Evolutionary conservation across 2,888 invertebrate genomes (phyloP).

Genomic region (Limenitis arthemis): DNA sequence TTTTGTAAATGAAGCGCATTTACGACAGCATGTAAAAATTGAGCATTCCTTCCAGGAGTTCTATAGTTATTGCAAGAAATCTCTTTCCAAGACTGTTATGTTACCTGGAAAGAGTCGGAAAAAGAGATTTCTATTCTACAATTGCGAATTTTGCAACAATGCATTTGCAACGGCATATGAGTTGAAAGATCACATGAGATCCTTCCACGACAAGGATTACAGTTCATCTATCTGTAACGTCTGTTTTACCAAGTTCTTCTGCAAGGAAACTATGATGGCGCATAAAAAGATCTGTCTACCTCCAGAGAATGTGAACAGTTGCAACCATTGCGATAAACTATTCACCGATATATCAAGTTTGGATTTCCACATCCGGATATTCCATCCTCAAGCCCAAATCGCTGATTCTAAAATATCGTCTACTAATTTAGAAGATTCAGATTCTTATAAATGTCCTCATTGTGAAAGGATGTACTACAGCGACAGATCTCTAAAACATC

Average conservation of each 20-base stretch:
- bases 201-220: slow-evolving; percentile 44
- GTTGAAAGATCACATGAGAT: slow-evolving; percentile 47
- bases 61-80: slow-evolving; percentile 47
- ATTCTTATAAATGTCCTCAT: slow-evolving; percentile 40
- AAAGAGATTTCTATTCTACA: slow-evolving; percentile 27
- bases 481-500: slow-evolving; percentile 52
- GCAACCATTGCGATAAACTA: slow-evolving; percentile 49
- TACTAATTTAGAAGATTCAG: slow-evolving; percentile 34
- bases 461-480: slow-evolving; percentile 50
- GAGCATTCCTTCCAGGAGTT: slow-evolving; percentile 49
- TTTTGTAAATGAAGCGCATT: slow-evolving; percentile 36
- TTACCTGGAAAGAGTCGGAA: slow-evolving; percentile 12
- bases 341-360: slow-evolving; percentile 53
- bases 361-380: slow-evolving; percentile 49
- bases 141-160: slow-evolving; percentile 46
- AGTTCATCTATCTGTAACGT: slow-evolving; percentile 48
- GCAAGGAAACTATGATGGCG: slow-evolving; percentile 38
- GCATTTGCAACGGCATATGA: slow-evolving; percentile 40
- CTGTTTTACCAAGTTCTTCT: slow-evolving; percentile 50
- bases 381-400: slow-evolving; percentile 52
- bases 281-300: slow-evolving; percentile 48
- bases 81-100: slow-evolving; percentile 26
- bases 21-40: slow-evolving; percentile 45
- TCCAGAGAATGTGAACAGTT: slow-evolving; percentile 42
- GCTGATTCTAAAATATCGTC: slow-evolving; percentile 46